These are phyloP conservation scores for Anguilla marmorata DNA, from an alignment of 2,797 vertebrate genomes.

Conservation along the genomic window DNA sequence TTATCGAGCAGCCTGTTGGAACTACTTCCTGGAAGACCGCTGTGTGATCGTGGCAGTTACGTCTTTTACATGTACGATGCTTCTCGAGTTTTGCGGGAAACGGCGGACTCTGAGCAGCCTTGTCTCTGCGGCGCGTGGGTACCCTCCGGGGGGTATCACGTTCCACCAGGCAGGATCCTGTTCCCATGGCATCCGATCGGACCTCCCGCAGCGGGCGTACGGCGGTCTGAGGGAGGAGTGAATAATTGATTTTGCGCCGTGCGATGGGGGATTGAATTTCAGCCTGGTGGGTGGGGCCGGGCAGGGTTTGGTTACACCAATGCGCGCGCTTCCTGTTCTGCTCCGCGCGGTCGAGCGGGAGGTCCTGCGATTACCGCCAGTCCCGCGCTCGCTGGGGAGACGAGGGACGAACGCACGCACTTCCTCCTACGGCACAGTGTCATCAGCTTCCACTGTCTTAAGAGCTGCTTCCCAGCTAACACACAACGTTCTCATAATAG, in stretches of 20 bases:
- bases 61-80: not conserved
- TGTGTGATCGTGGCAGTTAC: not conserved
- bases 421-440: not conserved
- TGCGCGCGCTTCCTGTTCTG: not conserved
- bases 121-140: not conserved
- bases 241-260: not conserved
- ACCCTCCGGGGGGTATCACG: not conserved
- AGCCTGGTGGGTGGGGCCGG: not conserved
- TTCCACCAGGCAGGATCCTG: not conserved
- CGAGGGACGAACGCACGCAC: not conserved
- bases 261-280: not conserved
- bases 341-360: not conserved
- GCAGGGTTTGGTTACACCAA: not conserved
- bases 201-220: not conserved
- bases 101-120: not conserved
- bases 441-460: not conserved
- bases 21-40: not conserved
- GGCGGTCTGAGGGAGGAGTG: not conserved
- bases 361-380: not conserved
- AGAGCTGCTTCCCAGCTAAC: no score
- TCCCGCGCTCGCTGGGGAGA: not conserved
- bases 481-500: no score
- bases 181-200: not conserved
- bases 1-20: not conserved
- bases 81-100: not conserved